phyloP scores from a whole-genome alignment of 2,113 vertebrate species.

The Crypturellus undulatus region DNA sequence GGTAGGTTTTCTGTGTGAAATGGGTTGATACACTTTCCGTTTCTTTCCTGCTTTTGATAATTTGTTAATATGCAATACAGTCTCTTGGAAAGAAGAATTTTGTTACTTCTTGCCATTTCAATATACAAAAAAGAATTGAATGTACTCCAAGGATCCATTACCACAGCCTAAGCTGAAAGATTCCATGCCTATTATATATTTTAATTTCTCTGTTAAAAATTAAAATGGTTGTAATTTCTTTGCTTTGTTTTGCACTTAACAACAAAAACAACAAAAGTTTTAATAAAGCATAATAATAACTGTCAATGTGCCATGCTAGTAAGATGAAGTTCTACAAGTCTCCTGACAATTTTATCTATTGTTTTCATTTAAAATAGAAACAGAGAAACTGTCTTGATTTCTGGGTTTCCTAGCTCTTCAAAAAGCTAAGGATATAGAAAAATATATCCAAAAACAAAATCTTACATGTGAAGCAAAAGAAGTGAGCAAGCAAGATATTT shows the following conservation, averaged over 20 bases:
- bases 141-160: background rate
- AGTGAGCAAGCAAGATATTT: background rate
- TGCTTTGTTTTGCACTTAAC: background rate
- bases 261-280: background rate
- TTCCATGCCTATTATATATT: background rate
- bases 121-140: background rate
- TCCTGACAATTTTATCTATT: background rate
- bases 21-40: background rate
- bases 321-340: background rate
- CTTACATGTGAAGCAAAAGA: background rate
- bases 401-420: background rate
- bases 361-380: background rate
- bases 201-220: conserved; percentile 1
- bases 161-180: background rate
- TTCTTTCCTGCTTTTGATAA: background rate
- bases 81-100: background rate
- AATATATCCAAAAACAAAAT: background rate
- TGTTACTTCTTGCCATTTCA: background rate
- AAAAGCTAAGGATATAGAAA: background rate
- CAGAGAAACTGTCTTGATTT: background rate
- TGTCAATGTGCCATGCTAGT: background rate
- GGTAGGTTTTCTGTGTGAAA: background rate
- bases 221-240: background rate
- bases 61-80: background rate
- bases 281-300: background rate